Conservation (phyloP, 2,113 vertebrate genomes). For the Ailuropoda melanoleuca region DNA sequence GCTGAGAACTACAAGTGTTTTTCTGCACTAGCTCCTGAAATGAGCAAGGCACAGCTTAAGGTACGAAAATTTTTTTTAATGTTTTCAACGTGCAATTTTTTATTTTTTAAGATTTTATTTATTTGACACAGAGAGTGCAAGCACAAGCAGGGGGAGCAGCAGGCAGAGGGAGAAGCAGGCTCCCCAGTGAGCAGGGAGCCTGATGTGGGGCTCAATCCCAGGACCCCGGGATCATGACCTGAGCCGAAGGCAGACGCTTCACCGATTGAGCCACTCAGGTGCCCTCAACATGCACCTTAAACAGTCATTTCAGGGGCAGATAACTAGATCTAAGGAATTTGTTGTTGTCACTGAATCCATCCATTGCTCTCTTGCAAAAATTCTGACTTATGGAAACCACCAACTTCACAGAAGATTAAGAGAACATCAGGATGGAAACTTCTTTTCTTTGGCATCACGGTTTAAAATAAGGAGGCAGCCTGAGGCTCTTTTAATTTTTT, state of each 20-base stretch:
- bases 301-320: neutral
- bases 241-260: neutral
- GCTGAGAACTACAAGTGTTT: neutral
- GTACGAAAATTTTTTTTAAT: neutral
- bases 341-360: neutral
- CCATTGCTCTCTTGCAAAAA: neutral
- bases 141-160: no score
- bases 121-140: no score
- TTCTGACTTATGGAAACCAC: neutral
- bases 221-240: neutral
- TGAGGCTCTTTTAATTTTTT: neutral
- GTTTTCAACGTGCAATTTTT: neutral
- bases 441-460: neutral
- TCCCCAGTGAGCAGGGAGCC: no score
- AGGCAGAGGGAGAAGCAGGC: no score
- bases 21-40: neutral
- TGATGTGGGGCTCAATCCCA: neutral
- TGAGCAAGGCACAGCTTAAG: neutral
- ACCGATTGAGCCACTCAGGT: neutral
- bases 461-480: neutral
- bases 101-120: neutral
- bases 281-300: neutral
- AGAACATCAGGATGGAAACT: neutral
- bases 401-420: neutral
- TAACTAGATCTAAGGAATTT: neutral